These are phyloP conservation scores for Chaetodon trifascialis DNA, from an alignment of 2,113 vertebrate species.

Conservation along the genomic window DNA sequence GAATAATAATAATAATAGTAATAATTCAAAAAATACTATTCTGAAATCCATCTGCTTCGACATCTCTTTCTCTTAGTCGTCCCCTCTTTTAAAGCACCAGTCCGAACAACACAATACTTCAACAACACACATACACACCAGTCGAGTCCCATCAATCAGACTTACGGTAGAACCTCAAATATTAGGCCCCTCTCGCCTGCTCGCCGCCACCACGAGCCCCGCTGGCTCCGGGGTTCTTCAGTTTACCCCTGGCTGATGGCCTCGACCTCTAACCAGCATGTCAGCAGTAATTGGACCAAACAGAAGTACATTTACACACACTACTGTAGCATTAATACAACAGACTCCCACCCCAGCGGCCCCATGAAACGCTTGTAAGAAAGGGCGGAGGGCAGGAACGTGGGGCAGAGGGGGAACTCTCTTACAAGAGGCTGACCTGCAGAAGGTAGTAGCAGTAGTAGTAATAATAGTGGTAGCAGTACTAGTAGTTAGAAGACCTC, in stretches of 20 bases:
- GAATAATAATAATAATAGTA: constrained; percentile 71
- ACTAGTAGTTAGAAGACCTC: constrained; percentile 48
- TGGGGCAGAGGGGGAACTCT: constrained; percentile 40
- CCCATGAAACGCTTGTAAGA: constrained; percentile 61
- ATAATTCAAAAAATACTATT: constrained; percentile 82
- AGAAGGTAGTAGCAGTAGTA: constrained; percentile 64
- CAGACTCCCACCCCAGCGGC: constrained; percentile 78
- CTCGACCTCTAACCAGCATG: constrained; percentile 28
- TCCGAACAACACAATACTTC: constrained; percentile 76
- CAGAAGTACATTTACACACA: constrained; percentile 92
- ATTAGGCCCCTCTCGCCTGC: constrained; percentile 54
- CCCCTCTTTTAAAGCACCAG: constrained; percentile 71
- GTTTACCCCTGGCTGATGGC: constrained; percentile 58
- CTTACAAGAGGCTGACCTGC: constrained; percentile 63
- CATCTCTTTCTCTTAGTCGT: constrained; percentile 27
- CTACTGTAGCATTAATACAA: constrained; percentile 88
- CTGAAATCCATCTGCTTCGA: constrained; percentile 63
- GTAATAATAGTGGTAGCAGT: constrained; percentile 54
- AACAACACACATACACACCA: constrained; percentile 70
- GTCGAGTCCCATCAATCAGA: constrained; percentile 81
- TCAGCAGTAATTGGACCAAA: constrained; percentile 90
- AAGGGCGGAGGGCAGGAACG: constrained; percentile 7
- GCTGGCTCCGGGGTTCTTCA: constrained; percentile 77
- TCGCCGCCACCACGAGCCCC: constrained; percentile 40
- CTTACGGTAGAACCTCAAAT: constrained; percentile 79